Conservation (phyloP, 2,888 invertebrate species). For the Deroplatys truncata region DNA sequence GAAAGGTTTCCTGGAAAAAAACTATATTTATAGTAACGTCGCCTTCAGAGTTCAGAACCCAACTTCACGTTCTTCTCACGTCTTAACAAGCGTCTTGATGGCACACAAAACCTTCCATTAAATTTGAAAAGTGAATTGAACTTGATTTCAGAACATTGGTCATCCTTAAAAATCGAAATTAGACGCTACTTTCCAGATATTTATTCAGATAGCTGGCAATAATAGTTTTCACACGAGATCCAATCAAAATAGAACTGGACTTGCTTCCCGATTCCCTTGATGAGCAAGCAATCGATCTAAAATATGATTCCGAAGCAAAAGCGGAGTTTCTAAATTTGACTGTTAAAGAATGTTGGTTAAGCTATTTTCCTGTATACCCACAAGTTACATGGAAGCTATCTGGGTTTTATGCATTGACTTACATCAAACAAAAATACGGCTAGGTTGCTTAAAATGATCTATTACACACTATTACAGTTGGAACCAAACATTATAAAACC, state of each 20-base stretch:
- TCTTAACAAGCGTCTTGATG: background rate
- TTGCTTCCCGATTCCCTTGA: background rate
- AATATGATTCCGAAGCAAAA: background rate
- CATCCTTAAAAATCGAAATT: background rate
- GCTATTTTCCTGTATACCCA: slow-evolving; percentile 24
- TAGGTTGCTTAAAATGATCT: too few relatives aligned
- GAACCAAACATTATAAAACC: too few relatives aligned
- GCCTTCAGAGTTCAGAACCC: background rate
- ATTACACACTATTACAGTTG: too few relatives aligned
- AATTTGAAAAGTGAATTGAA: too few relatives aligned
- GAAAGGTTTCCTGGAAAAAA: background rate
- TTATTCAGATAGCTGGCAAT: background rate
- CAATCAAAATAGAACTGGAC: too few relatives aligned
- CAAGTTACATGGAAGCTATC: slow-evolving; percentile 21
- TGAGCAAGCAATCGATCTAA: background rate
- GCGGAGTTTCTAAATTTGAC: background rate
- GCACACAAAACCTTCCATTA: too few relatives aligned
- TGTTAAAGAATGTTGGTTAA: slow-evolving; percentile 4
- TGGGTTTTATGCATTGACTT: too few relatives aligned
- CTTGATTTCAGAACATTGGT: too few relatives aligned
- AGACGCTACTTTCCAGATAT: background rate
- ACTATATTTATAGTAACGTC: background rate
- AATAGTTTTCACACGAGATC: too few relatives aligned
- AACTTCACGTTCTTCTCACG: background rate
- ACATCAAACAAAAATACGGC: too few relatives aligned